Base-by-base conservation (phyloP, 2,888 invertebrate species). In the Polia nebulosa region DNA sequence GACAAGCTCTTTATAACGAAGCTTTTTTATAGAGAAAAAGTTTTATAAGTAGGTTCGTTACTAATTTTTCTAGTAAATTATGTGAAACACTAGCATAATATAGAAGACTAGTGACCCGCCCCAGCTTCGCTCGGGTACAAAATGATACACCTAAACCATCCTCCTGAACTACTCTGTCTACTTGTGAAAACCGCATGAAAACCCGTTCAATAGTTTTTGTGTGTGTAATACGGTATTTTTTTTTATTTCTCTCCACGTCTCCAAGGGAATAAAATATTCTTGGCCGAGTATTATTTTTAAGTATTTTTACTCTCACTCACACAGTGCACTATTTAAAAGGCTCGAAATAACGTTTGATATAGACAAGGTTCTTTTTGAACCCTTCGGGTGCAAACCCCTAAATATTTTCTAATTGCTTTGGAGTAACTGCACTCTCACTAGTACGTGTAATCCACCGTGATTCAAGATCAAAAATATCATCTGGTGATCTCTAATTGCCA, bases 1-100 rank as follows among this genome's bases (percentile, higher is more conserved):
- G 86, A 87, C 86, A 78, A 77, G 72, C 67, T 76, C 63, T 62
- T 76, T 87, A 89, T 88, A 89, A 74, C 52, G 27, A 27, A 32
- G 34, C 17, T 34, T 72, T 76, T 73, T 57, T 57, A 47, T 22
- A 2, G 3, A 27, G 13, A 13, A 49, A 29, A 55, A 39, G 7
- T 11, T 52, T 9, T 36, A 13, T 36, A 34, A 13, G 27, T 44
- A 58, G 17, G 11, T n/a, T 25, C 27, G 8, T 27, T 22, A 6
- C 34, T 7, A 17, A 44, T 60, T 52, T 44, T 2, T 9, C 9
- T 36, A 70, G 15, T 25, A 57, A 9, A 22, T 59, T 20, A n/a
- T 3, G 9, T 41, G 11, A 49, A 34, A 17, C n/a, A 32, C 8
- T 17, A 27, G 5, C 3, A 13, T 32, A 13, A 22, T 61, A 41